These are phyloP conservation scores for Myathropa florea DNA, from an alignment of 2,888 invertebrate species.

Conservation along the genomic window DNA sequence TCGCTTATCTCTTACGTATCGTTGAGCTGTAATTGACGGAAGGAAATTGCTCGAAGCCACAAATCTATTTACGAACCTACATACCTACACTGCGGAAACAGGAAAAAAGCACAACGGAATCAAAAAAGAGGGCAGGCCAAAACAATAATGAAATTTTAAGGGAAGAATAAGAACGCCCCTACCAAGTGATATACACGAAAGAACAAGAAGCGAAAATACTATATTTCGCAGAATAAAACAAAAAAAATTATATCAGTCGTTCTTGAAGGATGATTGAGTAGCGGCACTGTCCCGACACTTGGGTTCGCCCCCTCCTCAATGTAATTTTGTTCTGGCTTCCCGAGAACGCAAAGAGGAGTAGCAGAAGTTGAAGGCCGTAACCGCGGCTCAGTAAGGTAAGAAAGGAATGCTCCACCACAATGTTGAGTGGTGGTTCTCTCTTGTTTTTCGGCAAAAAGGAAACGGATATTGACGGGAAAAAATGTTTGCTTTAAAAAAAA, in stretches of 20 bases:
- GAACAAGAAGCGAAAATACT: constrained; percentile 8
- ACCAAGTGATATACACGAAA: neutral
- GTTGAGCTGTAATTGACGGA: constrained; percentile 61
- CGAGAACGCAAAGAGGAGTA: neutral
- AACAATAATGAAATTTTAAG: constrained; percentile 61
- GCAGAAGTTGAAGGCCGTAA: constrained; percentile 10
- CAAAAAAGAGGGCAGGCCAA: constrained; percentile 10
- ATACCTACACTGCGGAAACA: neutral
- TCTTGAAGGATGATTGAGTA: constrained; percentile 44
- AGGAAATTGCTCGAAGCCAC: constrained; percentile 54
- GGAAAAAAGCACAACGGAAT: neutral
- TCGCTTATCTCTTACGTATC: constrained; percentile 64
- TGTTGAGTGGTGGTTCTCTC: constrained; percentile 22
- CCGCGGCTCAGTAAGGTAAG: constrained; percentile 54
- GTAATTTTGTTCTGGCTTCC: constrained; percentile 36
- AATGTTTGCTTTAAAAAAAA: constrained; percentile 43
- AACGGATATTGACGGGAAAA: constrained; percentile 62
- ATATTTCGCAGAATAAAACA: constrained; percentile 5
- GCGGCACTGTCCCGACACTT: constrained; percentile 32
- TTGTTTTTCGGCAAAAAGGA: constrained; percentile 7
- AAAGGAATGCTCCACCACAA: constrained; percentile 13
- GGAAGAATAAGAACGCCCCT: constrained; percentile 4
- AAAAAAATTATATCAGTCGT: constrained; percentile 35
- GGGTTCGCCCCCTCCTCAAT: constrained; percentile 15
- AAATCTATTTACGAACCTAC: constrained; percentile 42